These are phyloP conservation scores for Cavia aperea DNA, from an alignment of 2,113 vertebrate species.

Conservation along the genomic window DNA sequence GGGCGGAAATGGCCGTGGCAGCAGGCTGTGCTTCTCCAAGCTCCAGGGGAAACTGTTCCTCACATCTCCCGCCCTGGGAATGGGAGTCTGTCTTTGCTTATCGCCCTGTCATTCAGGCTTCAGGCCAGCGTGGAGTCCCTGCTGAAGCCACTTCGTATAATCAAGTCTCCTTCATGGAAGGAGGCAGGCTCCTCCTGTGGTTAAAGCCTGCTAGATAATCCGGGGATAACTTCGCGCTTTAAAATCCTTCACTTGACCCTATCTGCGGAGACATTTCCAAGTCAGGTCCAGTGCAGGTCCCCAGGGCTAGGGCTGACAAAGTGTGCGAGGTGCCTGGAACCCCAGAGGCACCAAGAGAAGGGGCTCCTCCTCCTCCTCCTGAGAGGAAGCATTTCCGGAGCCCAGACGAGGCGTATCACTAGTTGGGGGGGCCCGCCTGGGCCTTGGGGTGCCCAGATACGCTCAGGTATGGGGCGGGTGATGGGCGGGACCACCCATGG, in stretches of 20 bases:
- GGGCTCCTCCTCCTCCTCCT: not conserved
- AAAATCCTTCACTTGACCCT: not conserved
- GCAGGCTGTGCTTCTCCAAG: too few relatives aligned
- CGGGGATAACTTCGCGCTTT: not conserved
- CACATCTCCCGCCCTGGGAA: not conserved
- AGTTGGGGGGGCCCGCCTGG: not conserved
- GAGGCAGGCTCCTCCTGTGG: not conserved
- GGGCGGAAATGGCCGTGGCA: too few relatives aligned
- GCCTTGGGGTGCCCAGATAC: not conserved
- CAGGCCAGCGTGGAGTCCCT: not conserved
- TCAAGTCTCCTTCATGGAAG: not conserved
- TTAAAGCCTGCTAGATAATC: not conserved
- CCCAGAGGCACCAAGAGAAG: not conserved
- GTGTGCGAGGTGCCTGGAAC: not conserved
- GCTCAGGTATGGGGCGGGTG: not conserved
- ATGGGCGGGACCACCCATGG: not conserved
- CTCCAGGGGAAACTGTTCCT: not conserved
- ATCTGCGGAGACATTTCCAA: not conserved
- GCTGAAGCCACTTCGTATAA: too few relatives aligned
- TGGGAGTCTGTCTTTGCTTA: not conserved
- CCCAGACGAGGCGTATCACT: too few relatives aligned
- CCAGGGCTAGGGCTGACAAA: not conserved
- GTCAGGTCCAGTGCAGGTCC: not conserved
- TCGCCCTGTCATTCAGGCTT: rapidly evolving
- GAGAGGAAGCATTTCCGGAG: not conserved